Evolutionary conservation across 2,797 vertebrate species (phyloP), one percentile per base, ranked within the genome.

Genomic region (Acanthiza pusilla): DNA sequence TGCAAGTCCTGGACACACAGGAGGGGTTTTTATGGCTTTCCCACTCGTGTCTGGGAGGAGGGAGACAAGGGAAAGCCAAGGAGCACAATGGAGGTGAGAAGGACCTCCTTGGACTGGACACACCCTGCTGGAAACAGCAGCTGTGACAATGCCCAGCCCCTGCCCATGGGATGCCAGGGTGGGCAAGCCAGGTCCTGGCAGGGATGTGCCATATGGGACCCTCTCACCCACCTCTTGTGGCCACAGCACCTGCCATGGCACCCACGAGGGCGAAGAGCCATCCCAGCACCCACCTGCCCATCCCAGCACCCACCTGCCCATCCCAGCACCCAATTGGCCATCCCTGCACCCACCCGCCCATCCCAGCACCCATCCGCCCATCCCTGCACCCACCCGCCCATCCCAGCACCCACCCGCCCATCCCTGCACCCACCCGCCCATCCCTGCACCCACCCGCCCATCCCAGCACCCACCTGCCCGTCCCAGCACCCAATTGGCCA

Each of bases 231-330:
- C 4, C 55, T n/a, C 75, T 43, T 6, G 45, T 21, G 6, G 0
- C 45, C 1, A 8, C 34, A 38, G 47, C 43, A 5, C 30, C 29
- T 4, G 8, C 45, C 13, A 5, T 0, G 7, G 67, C 20, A 4
- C 38, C 53, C 66, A 11, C 10, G 30, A 16, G 17, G 40, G 40
- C 38, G 12, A 38, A 38, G 38, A 38, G 38, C 38, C 38, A 38
- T 38, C 38, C 38, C 57, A 60, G 54, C 54, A n/a, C 54, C 20
- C 47, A 80, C 38, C 38, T 84, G 84, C 12, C 32, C 20, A 13
- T 5, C 30, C 54, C 29, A 23, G 22, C 55, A 63, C 66, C 38
- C 36, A 36, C 36, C 36, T 8, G 36, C 8, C 36, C 36, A 36
- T 36, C 36, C 36, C 36, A 36, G 36, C 36, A 36, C n/a, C n/a